These are phyloP conservation scores for Catocala nupta DNA, from an alignment of 2,888 invertebrate species.

Conservation along the genomic window DNA sequence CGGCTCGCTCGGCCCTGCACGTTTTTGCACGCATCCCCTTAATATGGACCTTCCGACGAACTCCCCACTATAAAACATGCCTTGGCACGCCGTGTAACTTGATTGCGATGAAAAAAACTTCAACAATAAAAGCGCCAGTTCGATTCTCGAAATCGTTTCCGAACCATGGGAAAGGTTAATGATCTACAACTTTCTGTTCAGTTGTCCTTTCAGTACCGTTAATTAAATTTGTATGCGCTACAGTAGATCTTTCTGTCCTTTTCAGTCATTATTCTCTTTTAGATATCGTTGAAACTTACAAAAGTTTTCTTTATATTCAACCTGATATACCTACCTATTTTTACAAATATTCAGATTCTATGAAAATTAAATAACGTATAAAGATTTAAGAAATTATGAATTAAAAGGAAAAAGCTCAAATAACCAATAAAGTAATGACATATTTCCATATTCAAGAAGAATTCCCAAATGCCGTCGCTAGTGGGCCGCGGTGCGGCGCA, in stretches of 20 bases:
- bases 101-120: constrained; percentile 57
- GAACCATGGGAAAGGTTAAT: constrained; percentile 48
- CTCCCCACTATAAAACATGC: constrained; percentile 55
- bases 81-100: constrained; percentile 45
- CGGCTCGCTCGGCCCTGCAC: constrained; percentile 62
- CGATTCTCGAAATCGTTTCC: constrained; percentile 44
- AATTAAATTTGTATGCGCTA: constrained; percentile 37
- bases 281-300: no score
- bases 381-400: not conserved
- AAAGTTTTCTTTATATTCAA: constrained; percentile 25
- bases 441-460: constrained; percentile 23
- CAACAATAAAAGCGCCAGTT: constrained; percentile 54
- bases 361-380: no score
- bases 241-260: constrained; percentile 12
- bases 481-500: constrained; percentile 39
- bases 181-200: constrained; percentile 48
- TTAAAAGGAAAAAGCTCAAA: constrained; percentile 29
- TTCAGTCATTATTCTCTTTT: constrained; percentile 12
- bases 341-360: no score
- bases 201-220: constrained; percentile 42
- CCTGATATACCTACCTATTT: no score
- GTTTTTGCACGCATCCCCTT: constrained; percentile 74
- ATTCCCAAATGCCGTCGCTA: constrained; percentile 31
- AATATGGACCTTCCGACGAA: constrained; percentile 57
- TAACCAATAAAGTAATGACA: constrained; percentile 21